Evolutionary conservation across 2,797 vertebrate species (phyloP), one percentile per base, ranked within the genome.

Genomic region (Meda fulgida): DNA sequence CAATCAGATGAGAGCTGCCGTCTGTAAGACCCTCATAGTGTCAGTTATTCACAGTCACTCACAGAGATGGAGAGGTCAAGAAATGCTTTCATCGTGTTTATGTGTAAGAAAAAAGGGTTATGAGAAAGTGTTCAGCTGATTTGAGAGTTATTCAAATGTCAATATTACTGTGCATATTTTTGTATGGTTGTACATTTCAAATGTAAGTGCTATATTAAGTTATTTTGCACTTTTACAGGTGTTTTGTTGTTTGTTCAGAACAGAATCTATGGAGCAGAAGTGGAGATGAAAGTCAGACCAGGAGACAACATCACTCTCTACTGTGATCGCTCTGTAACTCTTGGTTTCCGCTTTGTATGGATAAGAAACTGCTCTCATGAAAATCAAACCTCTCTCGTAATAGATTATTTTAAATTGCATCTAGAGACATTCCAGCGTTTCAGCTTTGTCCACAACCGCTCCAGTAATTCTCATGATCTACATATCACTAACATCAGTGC

Each of bases 261-360:
- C 11, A 73, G 3, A 1, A 43, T 77, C 31, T 26, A 2, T 77
- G 75, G 75, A 60, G 51, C 55, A 77, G 75, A 82, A 58, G 29
- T 78, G 36, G 40, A 83, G 83, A 38, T 63, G 63, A 84, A 8
- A 40, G 87, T 91, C 86, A 78, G 8, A 65, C 38, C 53, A 79
- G 89, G 86, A 82, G 86, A 91, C 5, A 84, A 86, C 23, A 40
- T 90, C 23, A 65, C 55, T 70, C 71, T 91, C 70, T 43, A 76
- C 43, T 89, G 87, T 34, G 70, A 90, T 23, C 7, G 46, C 67
- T 58, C 18, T 46, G 0, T 19, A 34, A 58, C 4, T 10, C 4
- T 0, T 51, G 26, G 65, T 46, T 63, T 6, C 0, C 0, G 0
- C 11, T 0, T 70, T 19, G 4, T 60, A 8, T 90, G 90, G 90